phyloP scores from a whole-genome alignment of 2,797 vertebrate genomes.

The Acipenser transmontanus region DNA sequence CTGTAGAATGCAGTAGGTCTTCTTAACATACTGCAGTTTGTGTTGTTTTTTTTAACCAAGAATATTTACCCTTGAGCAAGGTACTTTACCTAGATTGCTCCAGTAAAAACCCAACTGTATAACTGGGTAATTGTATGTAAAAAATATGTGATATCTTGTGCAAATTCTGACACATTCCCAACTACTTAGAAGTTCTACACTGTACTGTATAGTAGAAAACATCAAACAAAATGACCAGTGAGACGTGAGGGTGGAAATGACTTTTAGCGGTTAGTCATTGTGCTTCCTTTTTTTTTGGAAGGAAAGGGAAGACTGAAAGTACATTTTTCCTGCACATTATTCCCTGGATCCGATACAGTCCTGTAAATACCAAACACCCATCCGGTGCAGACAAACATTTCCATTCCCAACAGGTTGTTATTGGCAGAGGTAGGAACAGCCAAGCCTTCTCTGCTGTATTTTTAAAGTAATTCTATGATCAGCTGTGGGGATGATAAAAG shows the following conservation, averaged over 20 bases:
- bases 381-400: not conserved
- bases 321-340: not conserved
- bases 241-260: not conserved
- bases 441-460: not conserved
- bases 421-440: not conserved
- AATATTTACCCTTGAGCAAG: too few species aligned
- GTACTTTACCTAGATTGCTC: too few species aligned
- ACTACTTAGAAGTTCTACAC: too few species aligned
- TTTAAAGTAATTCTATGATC: not conserved
- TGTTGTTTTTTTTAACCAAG: too few species aligned
- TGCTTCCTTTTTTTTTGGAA: not conserved
- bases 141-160: too few species aligned
- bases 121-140: too few species aligned
- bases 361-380: not conserved
- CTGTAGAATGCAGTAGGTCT: too few species aligned
- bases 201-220: too few species aligned
- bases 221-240: not conserved
- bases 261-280: not conserved
- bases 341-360: not conserved
- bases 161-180: too few species aligned
- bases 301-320: slow-evolving; percentile 5
- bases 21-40: too few species aligned
- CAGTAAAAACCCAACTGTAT: too few species aligned
- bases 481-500: not conserved
- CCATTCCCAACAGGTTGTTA: slow-evolving; percentile 1